phyloP scores from a whole-genome alignment of 2,888 invertebrate genomes.

The Pseudolycoriella hygida region DNA sequence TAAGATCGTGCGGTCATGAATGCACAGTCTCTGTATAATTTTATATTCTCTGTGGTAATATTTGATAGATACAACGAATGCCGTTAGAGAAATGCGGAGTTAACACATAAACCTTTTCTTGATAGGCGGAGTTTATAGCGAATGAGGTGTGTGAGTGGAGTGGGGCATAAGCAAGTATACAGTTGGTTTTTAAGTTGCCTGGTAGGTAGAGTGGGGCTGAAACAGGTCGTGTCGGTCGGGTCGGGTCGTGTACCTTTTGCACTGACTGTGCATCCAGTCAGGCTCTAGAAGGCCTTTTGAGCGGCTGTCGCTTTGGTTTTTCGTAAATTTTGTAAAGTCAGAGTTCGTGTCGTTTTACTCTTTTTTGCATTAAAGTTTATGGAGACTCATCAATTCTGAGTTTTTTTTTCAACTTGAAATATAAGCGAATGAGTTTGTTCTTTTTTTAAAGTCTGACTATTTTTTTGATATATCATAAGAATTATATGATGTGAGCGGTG shows the following conservation, averaged over 20 bases:
- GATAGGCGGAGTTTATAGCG: neutral
- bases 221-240: constrained; percentile 33
- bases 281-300: constrained; percentile 33
- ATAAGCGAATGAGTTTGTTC: neutral
- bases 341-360: constrained; percentile 3
- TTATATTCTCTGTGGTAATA: neutral
- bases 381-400: neutral
- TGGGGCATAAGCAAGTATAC: neutral
- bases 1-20: neutral
- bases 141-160: neutral
- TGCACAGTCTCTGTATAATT: neutral
- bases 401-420: neutral
- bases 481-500: no score
- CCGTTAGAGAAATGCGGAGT: neutral
- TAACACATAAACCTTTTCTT: neutral
- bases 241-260: constrained; percentile 34
- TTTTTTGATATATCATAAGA: neutral
- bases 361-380: neutral
- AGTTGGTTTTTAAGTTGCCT: neutral
- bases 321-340: neutral
- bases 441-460: no score
- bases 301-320: constrained; percentile 18
- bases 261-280: constrained; percentile 32
- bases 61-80: neutral
- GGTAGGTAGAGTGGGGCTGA: neutral